Evolutionary conservation across 2,797 vertebrate genomes (phyloP).

Genomic region (Amniataba percoides): DNA sequence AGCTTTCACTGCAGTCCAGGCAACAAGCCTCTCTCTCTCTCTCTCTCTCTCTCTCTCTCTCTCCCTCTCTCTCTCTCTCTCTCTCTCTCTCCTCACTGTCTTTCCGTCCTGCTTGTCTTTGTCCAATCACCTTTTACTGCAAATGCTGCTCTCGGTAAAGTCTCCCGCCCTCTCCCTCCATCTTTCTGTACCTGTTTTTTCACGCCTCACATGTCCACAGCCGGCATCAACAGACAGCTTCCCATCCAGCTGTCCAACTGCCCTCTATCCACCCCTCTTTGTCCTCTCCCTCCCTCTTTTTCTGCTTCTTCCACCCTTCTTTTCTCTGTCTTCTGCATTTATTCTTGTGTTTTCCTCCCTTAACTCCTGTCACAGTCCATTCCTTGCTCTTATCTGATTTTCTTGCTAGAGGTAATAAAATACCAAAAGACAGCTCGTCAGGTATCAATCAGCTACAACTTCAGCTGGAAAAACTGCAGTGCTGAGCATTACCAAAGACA

Average conservation of each 20-base stretch:
- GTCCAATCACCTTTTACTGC: conserved; percentile 64
- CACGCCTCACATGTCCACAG: conserved; percentile 13
- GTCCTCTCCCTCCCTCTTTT: conserved; percentile 5
- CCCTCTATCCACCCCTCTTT: conserved; percentile 27
- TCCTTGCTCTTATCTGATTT: background rate
- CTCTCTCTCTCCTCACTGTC: conserved; percentile 25
- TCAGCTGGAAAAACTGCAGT: conserved; percentile 52
- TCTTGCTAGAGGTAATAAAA: background rate
- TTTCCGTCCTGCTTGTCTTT: conserved; percentile 44
- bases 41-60: conserved; percentile 32
- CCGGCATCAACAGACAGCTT: conserved; percentile 11
- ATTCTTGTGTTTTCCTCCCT: conserved; percentile 10
- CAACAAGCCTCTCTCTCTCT: conserved; percentile 42
- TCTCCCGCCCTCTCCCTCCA: conserved; percentile 13
- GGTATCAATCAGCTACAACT: conserved; percentile 41
- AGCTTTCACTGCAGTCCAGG: conserved; percentile 65
- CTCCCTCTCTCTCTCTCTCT: conserved; percentile 33
- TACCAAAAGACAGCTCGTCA: conserved; percentile 1
- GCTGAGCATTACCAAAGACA: conserved; percentile 22
- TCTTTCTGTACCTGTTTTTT: conserved; percentile 31
- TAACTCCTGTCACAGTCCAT: background rate
- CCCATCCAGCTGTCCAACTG: conserved; percentile 38
- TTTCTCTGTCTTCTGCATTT: background rate
- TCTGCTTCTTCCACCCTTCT: background rate
- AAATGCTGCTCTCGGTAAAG: conserved; percentile 34